Conservation (phyloP, 1,140 invertebrate genomes). For the Campoletis sonorensis region DNA sequence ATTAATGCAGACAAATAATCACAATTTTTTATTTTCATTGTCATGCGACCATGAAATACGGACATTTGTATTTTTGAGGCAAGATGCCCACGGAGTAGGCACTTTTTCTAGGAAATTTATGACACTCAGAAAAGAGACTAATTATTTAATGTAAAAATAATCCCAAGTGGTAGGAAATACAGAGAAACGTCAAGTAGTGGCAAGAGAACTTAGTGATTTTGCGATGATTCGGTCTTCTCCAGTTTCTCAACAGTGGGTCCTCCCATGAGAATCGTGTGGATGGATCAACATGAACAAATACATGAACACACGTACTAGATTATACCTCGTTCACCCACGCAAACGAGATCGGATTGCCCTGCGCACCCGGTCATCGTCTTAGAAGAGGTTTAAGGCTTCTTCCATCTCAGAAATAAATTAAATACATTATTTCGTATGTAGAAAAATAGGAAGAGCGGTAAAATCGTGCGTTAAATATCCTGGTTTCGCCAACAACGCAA, state of each 20-base stretch:
- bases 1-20: no score
- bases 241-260: slow-evolving; percentile 30
- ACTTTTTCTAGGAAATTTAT: no score
- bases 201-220: slow-evolving; percentile 17
- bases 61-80: no score
- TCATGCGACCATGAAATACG: no score
- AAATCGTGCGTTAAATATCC: slow-evolving; percentile 37
- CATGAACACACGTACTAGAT: slow-evolving; percentile 47
- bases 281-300: not conserved
- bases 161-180: not conserved
- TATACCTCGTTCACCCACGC: slow-evolving; percentile 55
- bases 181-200: slow-evolving; percentile 18
- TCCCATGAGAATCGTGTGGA: slow-evolving; percentile 42
- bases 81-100: no score
- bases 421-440: no score
- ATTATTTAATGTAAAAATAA: not conserved
- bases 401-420: not conserved
- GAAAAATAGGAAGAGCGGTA: not conserved
- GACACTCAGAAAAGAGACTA: no score
- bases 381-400: slow-evolving; percentile 5
- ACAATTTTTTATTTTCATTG: no score
- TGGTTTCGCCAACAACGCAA: slow-evolving; percentile 37
- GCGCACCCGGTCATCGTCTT: slow-evolving; percentile 23
- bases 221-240: slow-evolving; percentile 10
- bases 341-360: slow-evolving; percentile 51